Conservation (phyloP, 2,797 vertebrate genomes). For the Telmatherina bonti region DNA sequence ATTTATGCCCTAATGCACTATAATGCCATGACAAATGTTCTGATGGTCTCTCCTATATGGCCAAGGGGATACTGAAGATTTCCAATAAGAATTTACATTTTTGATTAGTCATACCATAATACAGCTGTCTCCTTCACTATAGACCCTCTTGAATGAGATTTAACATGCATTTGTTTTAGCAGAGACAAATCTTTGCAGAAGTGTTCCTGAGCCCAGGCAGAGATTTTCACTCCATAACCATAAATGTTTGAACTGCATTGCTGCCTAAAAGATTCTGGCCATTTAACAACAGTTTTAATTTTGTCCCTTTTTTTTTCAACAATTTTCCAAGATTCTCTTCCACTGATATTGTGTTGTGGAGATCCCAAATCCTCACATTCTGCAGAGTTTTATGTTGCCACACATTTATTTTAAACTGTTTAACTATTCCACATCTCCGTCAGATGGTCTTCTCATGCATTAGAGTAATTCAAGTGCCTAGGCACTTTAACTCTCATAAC, state of each 20-base stretch:
- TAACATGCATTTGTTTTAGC: not conserved
- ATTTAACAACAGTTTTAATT: not conserved
- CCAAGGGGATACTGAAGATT: not conserved
- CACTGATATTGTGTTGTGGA: not conserved
- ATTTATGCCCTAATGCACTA: not conserved
- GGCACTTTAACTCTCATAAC: slow-evolving; percentile 9
- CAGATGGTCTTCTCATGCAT: not conserved
- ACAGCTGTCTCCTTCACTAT: not conserved
- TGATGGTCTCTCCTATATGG: not conserved
- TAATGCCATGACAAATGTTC: not conserved
- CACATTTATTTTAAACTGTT: too few relatives aligned
- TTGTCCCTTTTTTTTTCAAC: not conserved
- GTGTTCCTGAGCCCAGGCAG: not conserved
- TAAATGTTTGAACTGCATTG: not conserved
- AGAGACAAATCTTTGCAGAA: not conserved
- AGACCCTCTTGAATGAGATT: not conserved
- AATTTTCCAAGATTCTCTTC: not conserved
- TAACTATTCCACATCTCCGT: not conserved
- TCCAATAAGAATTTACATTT: not conserved
- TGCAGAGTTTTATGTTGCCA: not conserved
- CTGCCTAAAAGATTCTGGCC: not conserved
- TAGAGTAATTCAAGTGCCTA: not conserved
- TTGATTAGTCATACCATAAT: not conserved
- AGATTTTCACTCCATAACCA: not conserved
- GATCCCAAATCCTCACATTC: not conserved